phyloP scores from a whole-genome alignment of 2,888 invertebrate genomes.

The Clusia tigrina region DNA sequence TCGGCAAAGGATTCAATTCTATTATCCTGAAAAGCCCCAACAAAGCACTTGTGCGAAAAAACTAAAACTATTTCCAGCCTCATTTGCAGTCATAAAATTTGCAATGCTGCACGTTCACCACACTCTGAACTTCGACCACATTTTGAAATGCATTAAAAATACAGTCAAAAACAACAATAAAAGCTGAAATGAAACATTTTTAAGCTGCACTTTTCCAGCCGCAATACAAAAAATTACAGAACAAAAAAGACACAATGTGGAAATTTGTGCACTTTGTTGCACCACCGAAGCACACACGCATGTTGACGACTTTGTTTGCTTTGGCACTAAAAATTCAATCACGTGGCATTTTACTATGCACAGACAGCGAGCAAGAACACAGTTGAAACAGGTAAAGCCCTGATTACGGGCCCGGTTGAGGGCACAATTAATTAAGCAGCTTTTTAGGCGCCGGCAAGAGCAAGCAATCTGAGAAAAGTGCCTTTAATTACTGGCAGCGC shows the following conservation, averaged over 20 bases:
- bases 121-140: neutral
- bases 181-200: neutral
- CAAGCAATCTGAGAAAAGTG: neutral
- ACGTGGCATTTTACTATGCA: neutral
- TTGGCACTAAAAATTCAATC: neutral
- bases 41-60: neutral
- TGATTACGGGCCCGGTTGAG: too few species aligned
- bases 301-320: neutral
- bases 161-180: neutral
- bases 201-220: too few species aligned
- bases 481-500: conserved; percentile 1
- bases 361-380: conserved; percentile 28
- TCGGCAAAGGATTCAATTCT: too few species aligned
- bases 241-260: too few species aligned
- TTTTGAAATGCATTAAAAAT: conserved; percentile 6
- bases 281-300: neutral
- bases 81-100: neutral
- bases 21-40: neutral
- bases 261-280: neutral
- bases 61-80: conserved; percentile 1
- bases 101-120: neutral
- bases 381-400: conserved; percentile 24
- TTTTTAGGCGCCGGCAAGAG: conserved; percentile 14
- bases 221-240: neutral
- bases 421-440: conserved; percentile 31